Conservation (phyloP, 2,888 invertebrate genomes). For the Enchytraeus crypticus region DNA sequence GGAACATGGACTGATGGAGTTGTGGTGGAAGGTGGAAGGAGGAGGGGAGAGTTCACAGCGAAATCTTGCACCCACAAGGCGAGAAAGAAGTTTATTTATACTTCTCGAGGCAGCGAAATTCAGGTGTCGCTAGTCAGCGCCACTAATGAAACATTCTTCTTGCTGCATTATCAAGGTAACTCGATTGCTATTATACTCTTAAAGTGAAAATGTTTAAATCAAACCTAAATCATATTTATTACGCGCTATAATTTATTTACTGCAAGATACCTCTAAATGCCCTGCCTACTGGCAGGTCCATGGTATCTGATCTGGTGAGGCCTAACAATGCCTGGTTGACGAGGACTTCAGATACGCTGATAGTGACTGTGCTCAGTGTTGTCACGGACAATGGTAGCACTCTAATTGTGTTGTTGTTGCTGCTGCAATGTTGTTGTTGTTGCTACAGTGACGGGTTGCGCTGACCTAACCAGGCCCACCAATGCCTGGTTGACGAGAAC, state of each 20-base stretch:
- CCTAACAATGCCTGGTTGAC: constrained; percentile 1
- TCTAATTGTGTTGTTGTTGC: no score
- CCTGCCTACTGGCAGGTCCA: no score
- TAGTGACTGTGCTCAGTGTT: no score
- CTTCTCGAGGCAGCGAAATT: neutral
- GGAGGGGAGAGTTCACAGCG: neutral
- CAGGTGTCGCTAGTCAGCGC: neutral
- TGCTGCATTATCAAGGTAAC: constrained; percentile 9
- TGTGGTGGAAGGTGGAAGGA: neutral
- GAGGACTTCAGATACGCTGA: constrained; percentile 8
- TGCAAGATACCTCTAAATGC: no score
- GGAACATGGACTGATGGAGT: neutral
- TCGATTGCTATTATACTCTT: no score
- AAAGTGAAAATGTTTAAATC: no score
- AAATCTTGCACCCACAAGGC: neutral
- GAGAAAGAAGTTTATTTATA: neutral
- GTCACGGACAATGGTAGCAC: no score
- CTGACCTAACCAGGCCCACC: constrained; percentile 1
- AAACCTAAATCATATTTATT: no score
- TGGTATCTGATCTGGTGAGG: neutral
- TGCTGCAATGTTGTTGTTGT: no score
- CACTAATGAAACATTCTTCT: neutral
- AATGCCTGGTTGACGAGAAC: constrained; percentile 1
- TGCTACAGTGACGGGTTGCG: constrained; percentile 12
- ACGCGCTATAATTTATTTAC: no score